phyloP scores from a whole-genome alignment of 2,113 vertebrate genomes.

The Formicarius rufipectus region DNA sequence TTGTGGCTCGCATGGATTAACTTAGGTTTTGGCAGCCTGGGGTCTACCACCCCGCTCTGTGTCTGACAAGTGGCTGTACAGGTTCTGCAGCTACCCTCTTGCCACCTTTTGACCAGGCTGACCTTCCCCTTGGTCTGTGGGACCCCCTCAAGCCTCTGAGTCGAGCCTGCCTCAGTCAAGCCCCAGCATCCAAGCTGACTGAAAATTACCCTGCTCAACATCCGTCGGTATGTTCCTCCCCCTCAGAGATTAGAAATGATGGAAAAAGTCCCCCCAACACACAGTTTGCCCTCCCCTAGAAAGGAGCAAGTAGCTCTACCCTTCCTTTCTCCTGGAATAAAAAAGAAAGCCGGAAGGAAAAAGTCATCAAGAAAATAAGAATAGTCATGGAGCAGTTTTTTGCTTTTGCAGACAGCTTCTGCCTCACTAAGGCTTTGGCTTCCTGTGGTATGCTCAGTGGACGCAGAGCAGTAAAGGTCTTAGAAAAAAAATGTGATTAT shows the following conservation, averaged over 20 bases:
- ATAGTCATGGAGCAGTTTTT: background rate
- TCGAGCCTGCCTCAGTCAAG: background rate
- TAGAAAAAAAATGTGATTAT: background rate
- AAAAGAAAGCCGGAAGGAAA: background rate
- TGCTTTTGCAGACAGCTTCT: background rate
- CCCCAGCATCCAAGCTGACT: background rate
- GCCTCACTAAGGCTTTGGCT: background rate
- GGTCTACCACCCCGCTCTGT: background rate
- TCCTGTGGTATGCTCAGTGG: rapidly evolving
- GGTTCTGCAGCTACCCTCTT: background rate
- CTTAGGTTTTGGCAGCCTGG: background rate
- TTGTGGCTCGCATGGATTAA: background rate
- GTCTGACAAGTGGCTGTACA: background rate
- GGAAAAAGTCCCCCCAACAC: background rate
- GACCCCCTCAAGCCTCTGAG: background rate
- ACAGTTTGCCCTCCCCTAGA: background rate
- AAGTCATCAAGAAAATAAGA: background rate
- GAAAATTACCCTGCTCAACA: background rate
- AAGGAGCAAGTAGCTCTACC: background rate
- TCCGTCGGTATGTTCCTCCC: background rate
- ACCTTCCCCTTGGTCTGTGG: background rate
- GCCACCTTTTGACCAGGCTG: background rate
- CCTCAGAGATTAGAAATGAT: background rate
- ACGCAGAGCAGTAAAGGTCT: background rate
- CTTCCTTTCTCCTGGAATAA: background rate